phyloP scores from a whole-genome alignment of 1,140 invertebrate genomes.

The Bombus huntii region DNA sequence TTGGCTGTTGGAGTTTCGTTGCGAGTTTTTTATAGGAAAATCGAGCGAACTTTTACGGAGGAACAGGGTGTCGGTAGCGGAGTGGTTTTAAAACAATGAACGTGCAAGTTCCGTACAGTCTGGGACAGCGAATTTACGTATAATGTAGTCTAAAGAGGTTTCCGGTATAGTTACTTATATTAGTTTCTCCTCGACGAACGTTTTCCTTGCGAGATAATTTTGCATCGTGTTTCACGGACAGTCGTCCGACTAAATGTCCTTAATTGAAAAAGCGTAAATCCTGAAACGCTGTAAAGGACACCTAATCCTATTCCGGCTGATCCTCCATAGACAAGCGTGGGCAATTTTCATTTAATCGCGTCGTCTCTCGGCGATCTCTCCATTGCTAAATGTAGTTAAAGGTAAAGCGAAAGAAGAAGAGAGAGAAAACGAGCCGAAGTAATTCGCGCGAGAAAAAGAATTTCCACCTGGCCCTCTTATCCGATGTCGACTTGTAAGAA shows the following conservation, averaged over 20 bases:
- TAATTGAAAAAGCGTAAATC: conserved; percentile 57
- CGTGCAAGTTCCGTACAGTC: background rate
- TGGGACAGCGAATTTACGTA: background rate
- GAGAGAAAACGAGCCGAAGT: conserved; percentile 3
- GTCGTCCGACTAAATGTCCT: conserved; percentile 39
- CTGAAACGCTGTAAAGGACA: conserved; percentile 12
- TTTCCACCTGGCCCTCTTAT: conserved; percentile 50
- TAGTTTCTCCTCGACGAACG: background rate
- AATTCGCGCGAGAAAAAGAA: conserved; percentile 65
- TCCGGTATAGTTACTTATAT: conserved; percentile 12
- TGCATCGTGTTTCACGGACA: conserved; percentile 25
- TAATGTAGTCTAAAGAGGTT: background rate
- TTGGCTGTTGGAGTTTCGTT: too few species aligned
- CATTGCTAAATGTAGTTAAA: conserved; percentile 5
- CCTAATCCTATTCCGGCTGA: conserved; percentile 35
- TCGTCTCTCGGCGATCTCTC: background rate
- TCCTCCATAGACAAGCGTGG: conserved; percentile 45
- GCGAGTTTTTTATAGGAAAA: background rate
- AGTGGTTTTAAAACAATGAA: conserved; percentile 8
- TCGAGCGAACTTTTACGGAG: background rate
- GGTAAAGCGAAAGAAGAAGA: background rate
- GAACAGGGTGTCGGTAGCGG: background rate
- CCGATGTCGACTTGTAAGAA: conserved; percentile 65
- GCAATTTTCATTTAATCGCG: conserved; percentile 46
- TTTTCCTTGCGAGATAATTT: conserved; percentile 22